These are phyloP conservation scores for Gnathonemus echidnorhynchus DNA, from an alignment of 2,113 vertebrate genomes.

Conservation along the genomic window DNA sequence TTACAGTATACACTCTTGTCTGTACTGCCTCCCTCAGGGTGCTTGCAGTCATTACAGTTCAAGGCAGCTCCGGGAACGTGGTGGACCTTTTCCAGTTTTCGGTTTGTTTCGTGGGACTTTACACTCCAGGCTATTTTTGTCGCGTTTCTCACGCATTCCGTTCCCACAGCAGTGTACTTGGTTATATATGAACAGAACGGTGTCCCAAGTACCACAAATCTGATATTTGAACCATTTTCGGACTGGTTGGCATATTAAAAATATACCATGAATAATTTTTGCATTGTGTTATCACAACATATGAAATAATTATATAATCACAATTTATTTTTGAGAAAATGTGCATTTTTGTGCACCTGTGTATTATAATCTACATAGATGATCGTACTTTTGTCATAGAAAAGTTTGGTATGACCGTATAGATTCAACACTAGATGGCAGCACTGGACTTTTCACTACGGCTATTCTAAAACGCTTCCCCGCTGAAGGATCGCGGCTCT, in stretches of 20 bases:
- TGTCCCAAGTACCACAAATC: neutral
- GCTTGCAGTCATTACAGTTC: neutral
- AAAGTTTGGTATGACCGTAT: neutral
- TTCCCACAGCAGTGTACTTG: neutral
- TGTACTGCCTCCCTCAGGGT: slow-evolving; percentile 5
- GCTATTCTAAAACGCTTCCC: neutral
- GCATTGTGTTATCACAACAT: neutral
- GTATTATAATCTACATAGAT: neutral
- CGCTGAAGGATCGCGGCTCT: neutral
- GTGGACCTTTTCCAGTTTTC: neutral
- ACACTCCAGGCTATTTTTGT: neutral
- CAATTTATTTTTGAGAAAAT: neutral
- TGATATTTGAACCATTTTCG: neutral
- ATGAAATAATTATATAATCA: neutral
- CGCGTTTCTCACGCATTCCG: neutral
- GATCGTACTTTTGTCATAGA: neutral
- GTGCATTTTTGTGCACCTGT: neutral
- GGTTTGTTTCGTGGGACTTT: neutral
- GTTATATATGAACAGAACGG: neutral
- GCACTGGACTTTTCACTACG: neutral
- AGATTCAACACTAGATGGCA: slow-evolving; percentile 9
- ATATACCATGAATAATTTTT: neutral
- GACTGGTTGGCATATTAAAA: neutral
- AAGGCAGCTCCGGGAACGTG: neutral
- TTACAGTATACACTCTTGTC: neutral